Base-by-base conservation (phyloP, 1,140 invertebrate species). In the Drosophila bocqueti region DNA sequence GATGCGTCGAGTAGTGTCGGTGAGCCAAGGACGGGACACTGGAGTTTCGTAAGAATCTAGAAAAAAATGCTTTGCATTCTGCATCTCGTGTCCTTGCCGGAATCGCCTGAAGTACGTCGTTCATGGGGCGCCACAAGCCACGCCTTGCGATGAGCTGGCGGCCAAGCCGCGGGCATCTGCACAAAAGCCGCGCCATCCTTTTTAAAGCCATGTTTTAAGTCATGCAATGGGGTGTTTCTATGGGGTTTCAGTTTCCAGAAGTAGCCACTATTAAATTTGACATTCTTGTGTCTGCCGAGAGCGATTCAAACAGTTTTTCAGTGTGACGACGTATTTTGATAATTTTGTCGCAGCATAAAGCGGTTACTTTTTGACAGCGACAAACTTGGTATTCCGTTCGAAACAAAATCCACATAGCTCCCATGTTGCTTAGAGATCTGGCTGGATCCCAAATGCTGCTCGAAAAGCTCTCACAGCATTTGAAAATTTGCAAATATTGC, bases 231-330 rank as follows among this genome's bases (percentile, higher is more conserved):
- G 4, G 13, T 1, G 46, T 62, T 65, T 60, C 18, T 15, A 29
- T 45, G 18, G 63, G 52, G 50, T 63, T 71, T 46, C 57, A 66
- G 34, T 58, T n/a, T 60, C 59, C 75, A 50, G 63, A 81, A 71
- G 57, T 68, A 62, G 57, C 47, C 60, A 89, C 84, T 76, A 58
- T 72, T 55, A 61, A 89, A 84, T 81, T 90, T 85, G 57, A 79
- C 81, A 89, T 90, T 72, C 87, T 85, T 67, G 36, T 66, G 60
- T 76, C 52, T 67, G 42, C 46, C 73, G 38, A 60, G 58, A 47
- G 18, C 61, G 24, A 45, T 50, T 42, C 49, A 36, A 26, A 54
- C 38, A 42, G 50, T 68, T 52, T 36, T 9, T 55, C 40, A 43
- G 63, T 68, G 31, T 62, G 36, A 63, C 7, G 36, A 63, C 7